Evolutionary conservation across 2,113 vertebrate genomes (phyloP).

Genomic region (Dromiciops gliroides): DNA sequence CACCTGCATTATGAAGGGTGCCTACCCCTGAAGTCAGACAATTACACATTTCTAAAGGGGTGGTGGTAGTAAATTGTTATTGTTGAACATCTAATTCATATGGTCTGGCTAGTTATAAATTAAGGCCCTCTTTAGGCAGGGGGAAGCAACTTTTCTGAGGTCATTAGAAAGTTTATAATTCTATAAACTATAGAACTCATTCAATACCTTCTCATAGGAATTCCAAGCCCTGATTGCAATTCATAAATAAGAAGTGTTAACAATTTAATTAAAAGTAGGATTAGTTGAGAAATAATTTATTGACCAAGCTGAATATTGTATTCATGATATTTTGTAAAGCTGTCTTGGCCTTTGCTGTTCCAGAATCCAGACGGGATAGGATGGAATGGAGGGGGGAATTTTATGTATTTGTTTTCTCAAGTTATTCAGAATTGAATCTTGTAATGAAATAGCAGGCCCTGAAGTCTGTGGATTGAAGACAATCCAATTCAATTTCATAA

Average conservation of each 20-base stretch:
- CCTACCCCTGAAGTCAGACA: neutral
- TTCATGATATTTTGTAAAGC: neutral
- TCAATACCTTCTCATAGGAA: neutral
- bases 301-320: neutral
- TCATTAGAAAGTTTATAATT: slow-evolving; percentile 6
- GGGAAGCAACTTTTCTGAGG: neutral
- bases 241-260: slow-evolving; percentile 30
- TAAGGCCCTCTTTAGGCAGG: accelerated
- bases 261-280: slow-evolving; percentile 45
- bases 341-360: neutral
- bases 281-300: neutral
- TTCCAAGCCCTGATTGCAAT: neutral
- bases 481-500: neutral
- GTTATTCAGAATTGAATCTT: neutral
- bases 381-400: neutral
- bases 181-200: neutral
- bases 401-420: neutral
- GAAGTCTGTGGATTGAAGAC: neutral
- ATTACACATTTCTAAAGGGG: slow-evolving; percentile 14
- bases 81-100: accelerated
- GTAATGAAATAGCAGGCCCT: neutral
- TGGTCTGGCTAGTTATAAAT: neutral
- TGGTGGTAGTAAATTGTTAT: neutral
- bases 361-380: neutral
- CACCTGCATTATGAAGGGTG: neutral